Base-by-base conservation (phyloP, 1,140 invertebrate genomes). In the Halyomorpha halys region DNA sequence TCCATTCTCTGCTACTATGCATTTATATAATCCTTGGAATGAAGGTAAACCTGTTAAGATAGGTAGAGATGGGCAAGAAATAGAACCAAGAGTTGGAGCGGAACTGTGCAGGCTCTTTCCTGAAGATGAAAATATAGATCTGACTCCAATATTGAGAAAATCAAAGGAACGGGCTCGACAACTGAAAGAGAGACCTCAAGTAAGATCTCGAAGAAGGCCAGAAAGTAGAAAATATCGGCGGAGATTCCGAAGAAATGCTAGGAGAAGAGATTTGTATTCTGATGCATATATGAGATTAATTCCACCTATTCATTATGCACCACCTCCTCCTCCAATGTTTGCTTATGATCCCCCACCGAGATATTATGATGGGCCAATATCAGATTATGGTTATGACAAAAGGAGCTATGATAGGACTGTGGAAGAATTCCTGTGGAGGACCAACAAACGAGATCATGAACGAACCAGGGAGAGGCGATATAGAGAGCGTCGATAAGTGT, bases 41-140 rank as follows among this genome's bases (percentile, higher is more conserved):
- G 93, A 98, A 75, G 91, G 93, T 39, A 97, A 97, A 77, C 94
- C 94, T 61, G 94, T 98, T 0, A 98, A 98, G 82, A 98, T 98
- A 73, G 95, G 94, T 16, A 82, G 96, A 70, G 96, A 98, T 82
- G 96, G 96, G 18, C 96, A 97, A 81, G 94, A 97, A 82, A 93
- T 98, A 67, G 94, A 97, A 73, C 93, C 94, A 15, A 84, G 89
- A 72, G 91, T 97, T 66, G 96, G 91, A 39, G 91, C 94, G 74
- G 90, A 95, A 75, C 78, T 98, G 34, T 98, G 95, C 74, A 84
- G 93, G 69, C 76, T 98, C 47, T 98, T 98, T 77, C 89, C 92
- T 4, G 84, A 92, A 76, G 95, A 98, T 76, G 88, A 94, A 70
- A 86, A 86, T 71, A 89, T 95, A 68, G 93, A 97, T 78, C 83